Evolutionary conservation across 1,140 invertebrate genomes (phyloP).

Genomic region (Solenopsis invicta): DNA sequence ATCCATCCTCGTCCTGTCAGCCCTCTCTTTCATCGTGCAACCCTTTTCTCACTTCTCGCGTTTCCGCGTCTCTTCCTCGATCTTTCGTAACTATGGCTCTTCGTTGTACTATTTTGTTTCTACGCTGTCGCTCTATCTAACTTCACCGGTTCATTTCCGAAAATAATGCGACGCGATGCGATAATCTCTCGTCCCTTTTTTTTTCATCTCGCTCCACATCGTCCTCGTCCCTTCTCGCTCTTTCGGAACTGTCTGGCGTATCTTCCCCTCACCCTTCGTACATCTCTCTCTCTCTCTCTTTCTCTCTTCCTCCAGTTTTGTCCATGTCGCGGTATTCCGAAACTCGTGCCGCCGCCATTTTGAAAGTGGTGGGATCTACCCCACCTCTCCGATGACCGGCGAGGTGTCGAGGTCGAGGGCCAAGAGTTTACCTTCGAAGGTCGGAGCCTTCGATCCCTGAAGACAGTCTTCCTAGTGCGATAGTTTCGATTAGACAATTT

Average conservation of each 20-base stretch:
- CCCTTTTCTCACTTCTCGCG: conserved; percentile 52
- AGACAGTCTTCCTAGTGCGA: background rate
- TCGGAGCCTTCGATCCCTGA: conserved; percentile 41
- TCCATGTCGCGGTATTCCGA: conserved; percentile 23
- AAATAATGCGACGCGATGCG: conserved; percentile 20
- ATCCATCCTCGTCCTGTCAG: background rate
- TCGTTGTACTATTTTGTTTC: conserved; percentile 19
- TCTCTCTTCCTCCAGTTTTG: conserved; percentile 17
- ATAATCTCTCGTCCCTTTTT: background rate
- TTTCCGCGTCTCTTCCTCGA: background rate
- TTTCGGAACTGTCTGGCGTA: conserved; percentile 1
- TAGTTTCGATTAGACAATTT: background rate
- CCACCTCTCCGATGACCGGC: conserved; percentile 14
- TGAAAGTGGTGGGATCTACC: conserved; percentile 41
- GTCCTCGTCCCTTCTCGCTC: background rate
- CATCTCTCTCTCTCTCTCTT: background rate
- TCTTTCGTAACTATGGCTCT: background rate
- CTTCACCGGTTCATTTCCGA: conserved; percentile 13
- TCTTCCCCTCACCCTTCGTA: conserved; percentile 5
- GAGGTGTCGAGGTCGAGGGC: conserved; percentile 33
- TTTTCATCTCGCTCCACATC: background rate
- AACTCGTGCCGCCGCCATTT: conserved; percentile 46
- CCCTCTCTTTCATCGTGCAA: conserved; percentile 59
- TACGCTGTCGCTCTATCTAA: conserved; percentile 4
- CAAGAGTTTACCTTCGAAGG: conserved; percentile 37